Evolutionary conservation across 2,113 vertebrate genomes (phyloP).

Genomic region (Phyllostomus hastatus): DNA sequence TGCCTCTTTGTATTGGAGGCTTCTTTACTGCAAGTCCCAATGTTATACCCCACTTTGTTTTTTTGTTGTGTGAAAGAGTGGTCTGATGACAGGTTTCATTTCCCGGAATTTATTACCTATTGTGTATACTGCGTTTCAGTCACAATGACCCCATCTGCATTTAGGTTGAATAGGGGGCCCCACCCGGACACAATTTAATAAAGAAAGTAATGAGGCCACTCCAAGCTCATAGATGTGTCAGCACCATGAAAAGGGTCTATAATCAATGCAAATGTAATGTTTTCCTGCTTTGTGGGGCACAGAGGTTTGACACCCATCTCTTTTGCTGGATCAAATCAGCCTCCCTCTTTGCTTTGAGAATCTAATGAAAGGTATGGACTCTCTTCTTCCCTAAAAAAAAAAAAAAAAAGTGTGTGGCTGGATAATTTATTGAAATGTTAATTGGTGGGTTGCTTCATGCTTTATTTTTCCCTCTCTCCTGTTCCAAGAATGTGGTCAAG

Average conservation of each 20-base stretch:
- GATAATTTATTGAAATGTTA: conserved; percentile 69
- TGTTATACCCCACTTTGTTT: conserved; percentile 42
- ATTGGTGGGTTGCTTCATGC: conserved; percentile 47
- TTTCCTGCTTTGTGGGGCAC: conserved; percentile 57
- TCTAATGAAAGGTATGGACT: conserved; percentile 63
- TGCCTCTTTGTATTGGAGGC: conserved; percentile 45
- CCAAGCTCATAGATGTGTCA: conserved; percentile 68
- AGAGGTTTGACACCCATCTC: conserved; percentile 56
- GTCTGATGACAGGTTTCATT: conserved; percentile 66
- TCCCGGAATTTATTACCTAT: conserved; percentile 70
- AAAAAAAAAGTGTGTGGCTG: conserved; percentile 22
- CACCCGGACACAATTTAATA: conserved; percentile 68
- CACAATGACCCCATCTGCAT: conserved; percentile 67
- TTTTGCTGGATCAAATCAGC: conserved; percentile 58
- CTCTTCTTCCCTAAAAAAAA: conserved; percentile 41
- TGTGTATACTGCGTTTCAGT: conserved; percentile 47
- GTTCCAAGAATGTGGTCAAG: conserved; percentile 51
- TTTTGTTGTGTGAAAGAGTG: conserved; percentile 50
- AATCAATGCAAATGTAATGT: conserved; percentile 71
- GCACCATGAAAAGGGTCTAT: conserved; percentile 55
- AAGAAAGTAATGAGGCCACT: conserved; percentile 74
- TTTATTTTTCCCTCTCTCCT: conserved; percentile 1
- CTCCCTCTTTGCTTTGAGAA: conserved; percentile 58
- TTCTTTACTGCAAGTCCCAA: conserved; percentile 19
- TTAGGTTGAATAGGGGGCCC: conserved; percentile 58